Percentiles rank a stretch among this genome's conserved stretches.
Evolutionary conservation across 2,113 vertebrate species (phyloP).

Genomic region (Sceloporus undulatus): DNA sequence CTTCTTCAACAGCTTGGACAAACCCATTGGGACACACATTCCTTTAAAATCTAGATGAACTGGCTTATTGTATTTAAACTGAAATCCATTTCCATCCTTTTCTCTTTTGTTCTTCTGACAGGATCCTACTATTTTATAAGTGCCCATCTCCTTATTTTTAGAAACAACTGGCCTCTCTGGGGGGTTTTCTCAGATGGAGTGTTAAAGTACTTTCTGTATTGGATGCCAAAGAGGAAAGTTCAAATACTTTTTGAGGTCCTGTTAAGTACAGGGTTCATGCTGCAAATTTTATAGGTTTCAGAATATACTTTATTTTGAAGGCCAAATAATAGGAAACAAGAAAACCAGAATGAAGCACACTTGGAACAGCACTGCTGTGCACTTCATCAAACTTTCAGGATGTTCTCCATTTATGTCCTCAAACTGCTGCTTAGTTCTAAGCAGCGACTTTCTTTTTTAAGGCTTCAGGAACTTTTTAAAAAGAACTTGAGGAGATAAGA

Average conservation of each 20-base stretch:
- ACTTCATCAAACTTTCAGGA: background rate
- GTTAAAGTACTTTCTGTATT: accelerated
- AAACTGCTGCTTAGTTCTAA: background rate
- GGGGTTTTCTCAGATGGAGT: slow-evolving; percentile 35
- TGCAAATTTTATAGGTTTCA: background rate
- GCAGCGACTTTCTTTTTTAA: background rate
- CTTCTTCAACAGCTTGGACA: background rate
- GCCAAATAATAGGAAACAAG: background rate
- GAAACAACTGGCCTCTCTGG: slow-evolving; percentile 18
- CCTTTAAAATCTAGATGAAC: background rate
- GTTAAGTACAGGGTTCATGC: background rate
- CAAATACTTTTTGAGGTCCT: background rate
- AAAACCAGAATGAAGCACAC: background rate
- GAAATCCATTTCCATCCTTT: background rate
- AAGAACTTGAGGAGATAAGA: too few relatives aligned
- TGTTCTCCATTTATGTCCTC: background rate
- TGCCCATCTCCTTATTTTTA: slow-evolving; percentile 38
- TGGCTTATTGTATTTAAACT: background rate
- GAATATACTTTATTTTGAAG: slow-evolving; percentile 28
- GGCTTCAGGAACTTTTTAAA: too few relatives aligned
- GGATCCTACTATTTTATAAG: slow-evolving; percentile 8
- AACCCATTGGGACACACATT: background rate
- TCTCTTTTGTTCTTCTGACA: slow-evolving; percentile 11
- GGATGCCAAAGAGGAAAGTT: slow-evolving; percentile 19
- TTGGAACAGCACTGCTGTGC: background rate